phyloP scores from a whole-genome alignment of 2,888 invertebrate species.

The Trypoxylon attenuatum region DNA sequence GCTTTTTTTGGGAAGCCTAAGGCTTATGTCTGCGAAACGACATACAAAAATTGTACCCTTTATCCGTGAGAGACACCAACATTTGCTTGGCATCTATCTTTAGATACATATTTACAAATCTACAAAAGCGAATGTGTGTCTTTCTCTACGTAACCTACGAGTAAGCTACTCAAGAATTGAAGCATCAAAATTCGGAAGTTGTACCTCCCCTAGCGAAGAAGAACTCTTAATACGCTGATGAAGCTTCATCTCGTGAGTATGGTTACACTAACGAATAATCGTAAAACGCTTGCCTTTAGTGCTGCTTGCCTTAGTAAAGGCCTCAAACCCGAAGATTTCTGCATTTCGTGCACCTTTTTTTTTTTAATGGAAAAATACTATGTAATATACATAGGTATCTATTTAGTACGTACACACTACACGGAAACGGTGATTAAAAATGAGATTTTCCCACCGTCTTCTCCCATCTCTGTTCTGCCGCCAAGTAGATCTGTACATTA shows the following conservation, averaged over 20 bases:
- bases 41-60: slow-evolving; percentile 24
- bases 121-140: slow-evolving; percentile 54
- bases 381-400: slow-evolving; percentile 46
- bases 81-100: slow-evolving; percentile 35
- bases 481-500: slow-evolving; percentile 13
- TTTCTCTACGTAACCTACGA: slow-evolving; percentile 24
- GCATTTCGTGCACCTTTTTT: slow-evolving; percentile 9
- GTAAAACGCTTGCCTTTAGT: background rate
- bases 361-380: slow-evolving; percentile 53
- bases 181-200: slow-evolving; percentile 18
- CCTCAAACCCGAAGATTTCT: slow-evolving; percentile 9
- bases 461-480: background rate
- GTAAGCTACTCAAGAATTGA: slow-evolving; percentile 37
- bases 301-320: slow-evolving; percentile 1
- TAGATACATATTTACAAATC: slow-evolving; percentile 57
- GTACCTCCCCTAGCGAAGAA: background rate
- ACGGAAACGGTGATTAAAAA: slow-evolving; percentile 25
- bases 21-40: background rate
- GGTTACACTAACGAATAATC: background rate
- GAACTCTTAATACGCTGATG: background rate
- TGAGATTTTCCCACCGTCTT: slow-evolving; percentile 5
- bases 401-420: slow-evolving; percentile 12
- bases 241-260: background rate
- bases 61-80: slow-evolving; percentile 43
- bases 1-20: background rate